Evolutionary conservation across 2,888 invertebrate genomes (phyloP).

Genomic region (Selenia dentaria): DNA sequence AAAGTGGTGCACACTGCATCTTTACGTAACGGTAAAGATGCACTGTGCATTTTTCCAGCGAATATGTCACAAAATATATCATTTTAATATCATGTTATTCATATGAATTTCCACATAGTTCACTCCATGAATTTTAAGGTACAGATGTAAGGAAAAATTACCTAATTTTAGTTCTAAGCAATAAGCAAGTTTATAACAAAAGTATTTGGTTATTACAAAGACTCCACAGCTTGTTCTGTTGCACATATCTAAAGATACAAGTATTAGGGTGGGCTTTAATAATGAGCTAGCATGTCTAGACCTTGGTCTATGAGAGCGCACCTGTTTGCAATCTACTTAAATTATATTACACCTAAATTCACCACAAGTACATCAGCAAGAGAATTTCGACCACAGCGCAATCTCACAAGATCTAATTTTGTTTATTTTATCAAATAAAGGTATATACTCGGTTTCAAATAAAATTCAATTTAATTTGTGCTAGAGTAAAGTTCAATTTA

Average conservation of each 20-base stretch:
- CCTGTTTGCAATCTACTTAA: constrained; percentile 29
- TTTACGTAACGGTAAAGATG: too few species aligned
- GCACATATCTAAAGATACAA: constrained; percentile 39
- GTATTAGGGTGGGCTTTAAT: constrained; percentile 64
- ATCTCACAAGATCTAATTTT: background rate
- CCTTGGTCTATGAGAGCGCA: constrained; percentile 35
- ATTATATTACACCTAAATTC: constrained; percentile 25
- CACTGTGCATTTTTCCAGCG: too few species aligned
- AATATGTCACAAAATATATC: too few species aligned
- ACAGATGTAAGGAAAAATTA: too few species aligned
- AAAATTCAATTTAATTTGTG: background rate
- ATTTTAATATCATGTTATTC: too few species aligned
- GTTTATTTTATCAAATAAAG: background rate
- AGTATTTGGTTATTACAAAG: too few species aligned
- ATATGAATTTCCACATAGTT: too few species aligned
- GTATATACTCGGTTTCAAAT: too few species aligned
- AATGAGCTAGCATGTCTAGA: constrained; percentile 77
- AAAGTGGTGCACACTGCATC: too few species aligned
- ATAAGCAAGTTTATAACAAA: too few species aligned
- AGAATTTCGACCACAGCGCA: background rate
- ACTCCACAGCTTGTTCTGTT: constrained; percentile 38
- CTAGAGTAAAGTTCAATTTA: background rate
- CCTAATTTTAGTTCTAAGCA: too few species aligned
- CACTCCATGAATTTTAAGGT: too few species aligned
- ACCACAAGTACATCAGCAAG: constrained; percentile 1